Base-by-base conservation (phyloP, 2,797 vertebrate species). In the Thripadectes ignobilis region DNA sequence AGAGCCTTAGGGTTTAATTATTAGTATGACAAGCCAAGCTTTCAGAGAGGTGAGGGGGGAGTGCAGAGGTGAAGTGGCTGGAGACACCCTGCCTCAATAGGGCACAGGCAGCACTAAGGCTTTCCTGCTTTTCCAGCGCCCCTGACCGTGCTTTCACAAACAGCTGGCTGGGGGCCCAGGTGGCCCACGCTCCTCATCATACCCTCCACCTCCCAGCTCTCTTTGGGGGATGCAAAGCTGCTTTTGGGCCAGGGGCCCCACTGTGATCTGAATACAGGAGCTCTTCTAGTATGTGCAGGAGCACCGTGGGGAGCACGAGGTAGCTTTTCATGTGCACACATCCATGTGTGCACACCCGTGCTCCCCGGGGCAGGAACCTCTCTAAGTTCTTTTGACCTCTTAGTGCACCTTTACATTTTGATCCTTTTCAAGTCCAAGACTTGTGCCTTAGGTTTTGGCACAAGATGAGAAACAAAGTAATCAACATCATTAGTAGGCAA, bases 1-100 rank as follows among this genome's bases (percentile, higher is more conserved):
- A 84, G 54, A 95, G 67, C 79, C 92, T 91, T 84, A 88, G 85
- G 89, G 91, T 82, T 94, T 96, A 91, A 88, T 96, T 95, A 95
- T 81, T 68, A 59, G 82, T 86, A 73, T 69, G 92, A 96, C 92
- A 93, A 89, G 87, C 65, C 4, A 12, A 90, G 85, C 79, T 94
- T 93, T 92, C 85, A 80, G 51, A 46, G 95, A 91, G 82, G 85
- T 93, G 92, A 85, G 75, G 84, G 68, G 73, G 38, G 78, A 92
- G 79, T 77, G 78, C 73, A 92, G 92, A 93, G 95, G 93, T 94
- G 93, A 93, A 95, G 95, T 88, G 93, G 92, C 66, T 94, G 87
- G 89, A 96, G 87, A 88, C 58, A 57, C 73, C 91, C 58, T 23
- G 69, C 87, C 89, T 85, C 93, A 49, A 55, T 10, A 45, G 85